phyloP scores from a whole-genome alignment of 2,888 invertebrate genomes.

The Itoplectis maculator region DNA sequence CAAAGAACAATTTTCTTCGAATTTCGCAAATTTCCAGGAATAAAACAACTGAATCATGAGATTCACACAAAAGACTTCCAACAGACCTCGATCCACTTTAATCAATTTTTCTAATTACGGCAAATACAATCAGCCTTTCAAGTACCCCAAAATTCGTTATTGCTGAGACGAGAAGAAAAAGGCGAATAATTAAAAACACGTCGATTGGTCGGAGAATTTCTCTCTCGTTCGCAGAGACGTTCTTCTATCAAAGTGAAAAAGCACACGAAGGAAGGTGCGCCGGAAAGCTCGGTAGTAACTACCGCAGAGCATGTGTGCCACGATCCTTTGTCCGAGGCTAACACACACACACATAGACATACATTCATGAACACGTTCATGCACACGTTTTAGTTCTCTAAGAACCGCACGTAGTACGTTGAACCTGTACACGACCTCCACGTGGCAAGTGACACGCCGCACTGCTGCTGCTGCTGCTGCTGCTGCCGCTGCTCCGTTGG shows the following conservation, averaged over 20 bases:
- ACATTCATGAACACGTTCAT: too few species aligned
- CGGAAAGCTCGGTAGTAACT: neutral
- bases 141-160: too few species aligned
- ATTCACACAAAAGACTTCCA: too few species aligned
- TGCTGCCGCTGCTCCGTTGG: neutral
- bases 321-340: slow-evolving; percentile 20
- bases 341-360: too few species aligned
- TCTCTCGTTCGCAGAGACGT: neutral
- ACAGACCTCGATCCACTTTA: too few species aligned
- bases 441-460: slow-evolving; percentile 14
- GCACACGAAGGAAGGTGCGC: neutral
- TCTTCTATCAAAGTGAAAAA: slow-evolving; percentile 10
- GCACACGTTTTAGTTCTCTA: slow-evolving; percentile 5
- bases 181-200: neutral
- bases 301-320: neutral
- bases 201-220: neutral
- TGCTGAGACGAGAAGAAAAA: neutral
- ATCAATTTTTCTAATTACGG: too few species aligned
- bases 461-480: too few species aligned
- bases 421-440: neutral
- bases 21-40: too few species aligned
- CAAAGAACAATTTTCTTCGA: too few species aligned
- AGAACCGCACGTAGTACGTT: neutral
- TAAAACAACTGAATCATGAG: too few species aligned
- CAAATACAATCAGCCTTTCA: too few species aligned